Evolutionary conservation across 1,140 invertebrate genomes (phyloP), one percentile per base, ranked within the genome.

Genomic region (Drosophila takahashii): DNA sequence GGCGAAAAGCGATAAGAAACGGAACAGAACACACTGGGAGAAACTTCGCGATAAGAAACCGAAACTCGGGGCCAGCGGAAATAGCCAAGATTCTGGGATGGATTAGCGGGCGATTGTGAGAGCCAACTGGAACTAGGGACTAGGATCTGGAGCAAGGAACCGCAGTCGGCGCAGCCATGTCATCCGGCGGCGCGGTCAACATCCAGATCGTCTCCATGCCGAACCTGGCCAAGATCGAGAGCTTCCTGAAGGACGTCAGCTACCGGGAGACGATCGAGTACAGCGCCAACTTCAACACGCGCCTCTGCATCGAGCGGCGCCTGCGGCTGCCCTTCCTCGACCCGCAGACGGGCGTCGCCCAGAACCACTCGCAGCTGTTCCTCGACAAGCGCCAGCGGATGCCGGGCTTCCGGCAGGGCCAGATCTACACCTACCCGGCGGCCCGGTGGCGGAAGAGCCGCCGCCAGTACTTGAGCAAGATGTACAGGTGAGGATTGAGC

Each of bases 201-300:
- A 95, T 95, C 83, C 95, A 95, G 93, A 94, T 95, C 78, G 94
- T 94, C 61, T 95, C 95, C 92, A 94, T 94, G 83, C 93, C 94
- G 51, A 96, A 96, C 93, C 94, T 96, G 91, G 94, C 93, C 69
- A 96, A 96, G 94, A 96, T 96, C 90, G 96, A 96, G 93, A 96
- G 94, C 93, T 97, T 97, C 93, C 94, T 98, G 61, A 97, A 96
- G 93, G 97, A 98, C 93, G 94, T 96, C 13, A 94, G 95, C 41
- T 99, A 98, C 92, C 96, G 96, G 92, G 98, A 99, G 94, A 96
- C 96, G 51, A 96, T 98, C 85, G 97, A 99, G 93, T 98, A 97
- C 92, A 97, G 98, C 5, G 96, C 97, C 37, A 98, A 95, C 92
- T 98, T 97, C 87, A 99, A 99, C 92, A 97, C 97, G 56, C 93